Evolutionary conservation across 2,113 vertebrate genomes (phyloP), one percentile per base, ranked within the genome.

Genomic region (Grallaria varia): DNA sequence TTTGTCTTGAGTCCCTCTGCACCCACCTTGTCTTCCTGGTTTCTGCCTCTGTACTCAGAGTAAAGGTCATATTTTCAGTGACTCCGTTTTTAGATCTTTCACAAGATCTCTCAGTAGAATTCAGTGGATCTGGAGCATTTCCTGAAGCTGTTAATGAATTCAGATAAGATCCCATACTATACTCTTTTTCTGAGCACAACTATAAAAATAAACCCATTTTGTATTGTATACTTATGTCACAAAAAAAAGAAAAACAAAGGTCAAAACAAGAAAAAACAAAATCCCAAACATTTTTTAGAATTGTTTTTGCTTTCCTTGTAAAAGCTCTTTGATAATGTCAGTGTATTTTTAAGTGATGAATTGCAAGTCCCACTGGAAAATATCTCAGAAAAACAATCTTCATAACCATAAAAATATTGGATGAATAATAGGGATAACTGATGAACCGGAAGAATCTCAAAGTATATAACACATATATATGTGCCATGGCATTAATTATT

Each of bases 251-350:
- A 16, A 17, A 63, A 6, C 2, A 5, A 47, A 47, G 22, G 22
- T 7, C 5, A 37, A 53, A 56, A 11, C 4, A 58, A 45, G 2
- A 7, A 33, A 42, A 50, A 33, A 7, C 2, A 16, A 33, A 33
- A 44, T 2, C 37, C 14, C 33, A 72, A 58, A 12, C 0, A 2
- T 8, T 45, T 55, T 53, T 21, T 3, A 1, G 2, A 56, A 53
- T 5, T 21, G 22, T 44, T 87, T 87, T 90, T 73, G 21, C 8
- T 62, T 89, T 80, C 14, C 5, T 33, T 74, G 2, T 74, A 59
- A 89, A 92, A 86, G 7, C 3, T 63, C 20, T 42, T 33, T 67
- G 55, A 63, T 50, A 56, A 63, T 45, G 20, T 71, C 50, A 62
- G 16, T 4, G 14, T 24, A 53, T 66, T 90, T 88, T 86, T 37